A percentile compares a stretch with the other conserved stretches of the same genome.
Conservation (phyloP, 2,888 invertebrate genomes). For the Dyspetes luteomarginatus region DNA sequence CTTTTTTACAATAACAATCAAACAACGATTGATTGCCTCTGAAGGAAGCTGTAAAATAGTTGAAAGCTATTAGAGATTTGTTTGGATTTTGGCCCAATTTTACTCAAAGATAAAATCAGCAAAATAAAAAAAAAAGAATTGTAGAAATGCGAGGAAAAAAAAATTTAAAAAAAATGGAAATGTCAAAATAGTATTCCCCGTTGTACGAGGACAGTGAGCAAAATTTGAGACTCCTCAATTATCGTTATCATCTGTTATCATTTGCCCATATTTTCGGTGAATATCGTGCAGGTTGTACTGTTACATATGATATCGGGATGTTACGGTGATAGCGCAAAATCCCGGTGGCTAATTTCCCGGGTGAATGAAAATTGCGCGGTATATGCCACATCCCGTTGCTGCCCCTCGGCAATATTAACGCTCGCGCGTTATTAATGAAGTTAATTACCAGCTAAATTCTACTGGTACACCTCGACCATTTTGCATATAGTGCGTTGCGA, state of each 20-base stretch:
- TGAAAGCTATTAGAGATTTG: too few species aligned
- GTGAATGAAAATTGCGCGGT: constrained; percentile 59
- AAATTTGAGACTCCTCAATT: constrained; percentile 54
- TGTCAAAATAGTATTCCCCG: not conserved
- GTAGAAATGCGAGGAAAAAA: too few species aligned
- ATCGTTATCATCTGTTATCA: constrained; percentile 53
- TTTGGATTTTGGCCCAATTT: too few species aligned
- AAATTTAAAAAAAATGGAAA: not conserved
- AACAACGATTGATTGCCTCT: too few species aligned
- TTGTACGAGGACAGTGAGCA: not conserved
- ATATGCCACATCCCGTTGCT: constrained; percentile 48
- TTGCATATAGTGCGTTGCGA: not conserved
- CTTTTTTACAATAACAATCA: too few species aligned
- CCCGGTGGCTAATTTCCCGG: constrained; percentile 61
- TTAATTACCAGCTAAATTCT: constrained; percentile 64
- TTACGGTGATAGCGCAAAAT: constrained; percentile 50
- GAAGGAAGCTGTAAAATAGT: too few species aligned
- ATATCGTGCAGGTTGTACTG: not conserved
- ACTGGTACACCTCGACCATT: constrained; percentile 5
- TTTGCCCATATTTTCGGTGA: constrained; percentile 46
- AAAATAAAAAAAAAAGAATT: too few species aligned
- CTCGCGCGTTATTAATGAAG: constrained; percentile 65
- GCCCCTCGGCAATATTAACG: constrained; percentile 60
- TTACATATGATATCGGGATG: constrained; percentile 48
- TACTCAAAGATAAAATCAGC: too few species aligned